Conservation (phyloP, 2,797 vertebrate genomes). For the Sebastes elongatus region DNA sequence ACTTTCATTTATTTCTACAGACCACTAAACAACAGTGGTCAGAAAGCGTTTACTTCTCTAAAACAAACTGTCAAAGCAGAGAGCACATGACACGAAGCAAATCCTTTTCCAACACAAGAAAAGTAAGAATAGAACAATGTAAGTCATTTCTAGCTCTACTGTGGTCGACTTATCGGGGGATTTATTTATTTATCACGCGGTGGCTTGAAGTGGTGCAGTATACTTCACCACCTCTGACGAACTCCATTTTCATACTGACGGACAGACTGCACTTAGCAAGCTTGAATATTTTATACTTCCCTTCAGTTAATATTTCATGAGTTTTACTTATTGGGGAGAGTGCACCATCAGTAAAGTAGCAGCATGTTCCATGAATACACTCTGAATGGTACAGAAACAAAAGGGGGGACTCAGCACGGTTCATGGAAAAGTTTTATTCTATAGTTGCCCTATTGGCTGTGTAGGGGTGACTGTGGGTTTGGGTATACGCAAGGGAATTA, state of each 20-base stretch:
- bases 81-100: accelerated
- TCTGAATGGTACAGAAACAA: not conserved
- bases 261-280: slow-evolving; percentile 14
- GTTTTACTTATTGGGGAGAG: slow-evolving; percentile 22
- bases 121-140: not conserved
- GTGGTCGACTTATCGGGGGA: not conserved
- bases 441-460: not conserved
- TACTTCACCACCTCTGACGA: not conserved
- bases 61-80: not conserved
- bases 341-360: not conserved
- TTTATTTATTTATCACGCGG: not conserved
- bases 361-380: not conserved
- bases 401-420: not conserved
- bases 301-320: slow-evolving; percentile 41
- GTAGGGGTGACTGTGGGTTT: not conserved
- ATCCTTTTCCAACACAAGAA: not conserved
- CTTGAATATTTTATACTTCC: slow-evolving; percentile 44
- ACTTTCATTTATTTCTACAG: slow-evolving; percentile 16
- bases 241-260: not conserved
- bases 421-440: slow-evolving; percentile 8
- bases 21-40: not conserved
- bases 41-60: not conserved
- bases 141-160: not conserved
- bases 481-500: not conserved
- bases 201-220: too few species aligned